Evolutionary conservation across 2,888 invertebrate genomes (phyloP), one percentile per base, ranked within the genome.

Genomic region (Tipula confusa): DNA sequence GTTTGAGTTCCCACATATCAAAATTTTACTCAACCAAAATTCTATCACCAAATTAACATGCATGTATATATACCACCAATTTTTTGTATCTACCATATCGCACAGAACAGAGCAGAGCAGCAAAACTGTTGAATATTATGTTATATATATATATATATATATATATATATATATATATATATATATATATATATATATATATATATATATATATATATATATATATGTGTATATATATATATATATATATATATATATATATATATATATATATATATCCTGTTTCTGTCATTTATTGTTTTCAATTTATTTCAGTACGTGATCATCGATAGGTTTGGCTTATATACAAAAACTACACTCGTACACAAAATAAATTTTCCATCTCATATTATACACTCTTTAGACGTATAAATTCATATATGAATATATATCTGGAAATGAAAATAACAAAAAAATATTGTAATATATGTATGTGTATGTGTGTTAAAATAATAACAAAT

Each of bases 261-360:
- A n/a, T n/a, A n/a, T n/a, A n/a, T 64, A 18, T 64, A 24, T 64
- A 64, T 64, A 64, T 43, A 15, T 64, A 64, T 64, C 24, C 24
- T 64, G 64, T 64, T 24, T 64, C 64, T 64, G 64, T 64, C 64
- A 64, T 64, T 64, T 64, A 64, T 64, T 64, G 64, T 64, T 64
- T 64, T 64, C 64, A 64, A 64, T 64, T 64, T 64, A 64, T 64
- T 64, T 64, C 64, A 64, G 64, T 64, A 64, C 64, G 64, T 64
- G 64, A 64, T 64, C 64, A 64, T 64, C 64, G 64, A 64, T 64
- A 64, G 18, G 64, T 64, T 64, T 64, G 64, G 64, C 64, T 64
- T 64, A 64, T 24, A 64, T 64, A 9, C 9, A 43, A n/a, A 3
- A 43, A 43, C 36, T 38, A 9, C 2, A 43, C 36, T 36, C 43